Evolutionary conservation across 2,888 invertebrate species (phyloP), one percentile per base, ranked within the genome.

Genomic region (Eupithecia centaureata): DNA sequence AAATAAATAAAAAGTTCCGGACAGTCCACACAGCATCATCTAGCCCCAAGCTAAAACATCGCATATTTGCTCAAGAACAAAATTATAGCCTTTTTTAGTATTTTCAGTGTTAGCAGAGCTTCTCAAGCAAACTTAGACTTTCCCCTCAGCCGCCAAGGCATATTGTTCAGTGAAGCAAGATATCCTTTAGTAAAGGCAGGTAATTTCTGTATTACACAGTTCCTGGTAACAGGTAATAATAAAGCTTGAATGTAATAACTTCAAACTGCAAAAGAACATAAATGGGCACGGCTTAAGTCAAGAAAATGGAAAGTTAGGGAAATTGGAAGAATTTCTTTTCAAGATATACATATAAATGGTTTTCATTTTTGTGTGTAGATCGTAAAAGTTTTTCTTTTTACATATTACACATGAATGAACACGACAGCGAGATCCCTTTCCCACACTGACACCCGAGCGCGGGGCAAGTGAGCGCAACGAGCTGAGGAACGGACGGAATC

Each of bases 71-170:
- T n/a, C n/a, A n/a, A n/a, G n/a, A n/a, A n/a, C n/a, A 64, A 74
- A 71, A 70, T 71, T 74, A 74, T 70, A 68, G 71, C 51, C 52
- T n/a, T n/a, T n/a, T n/a, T n/a, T n/a, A n/a, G n/a, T n/a, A n/a
- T n/a, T n/a, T n/a, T n/a, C n/a, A n/a, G n/a, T n/a, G n/a, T n/a
- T n/a, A n/a, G n/a, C n/a, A n/a, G n/a, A n/a, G n/a, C n/a, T n/a
- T n/a, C n/a, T n/a, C n/a, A n/a, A n/a, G n/a, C n/a, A n/a, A n/a
- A n/a, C n/a, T n/a, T 32, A 22, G 8, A 22, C 32, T 5, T 33
- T 57, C 22, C 22, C 13, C 13, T 3, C 12, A 57, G 5, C 5
- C 1, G 1, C 10, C 22, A 32, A 57, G 57, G 22, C 30, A 22
- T 22, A 18, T 33, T 32, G 32, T 57, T 57, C 30, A 30, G 12